These are phyloP conservation scores for Henicopernis longicauda DNA, from an alignment of 2,113 vertebrate genomes.

Conservation along the genomic window DNA sequence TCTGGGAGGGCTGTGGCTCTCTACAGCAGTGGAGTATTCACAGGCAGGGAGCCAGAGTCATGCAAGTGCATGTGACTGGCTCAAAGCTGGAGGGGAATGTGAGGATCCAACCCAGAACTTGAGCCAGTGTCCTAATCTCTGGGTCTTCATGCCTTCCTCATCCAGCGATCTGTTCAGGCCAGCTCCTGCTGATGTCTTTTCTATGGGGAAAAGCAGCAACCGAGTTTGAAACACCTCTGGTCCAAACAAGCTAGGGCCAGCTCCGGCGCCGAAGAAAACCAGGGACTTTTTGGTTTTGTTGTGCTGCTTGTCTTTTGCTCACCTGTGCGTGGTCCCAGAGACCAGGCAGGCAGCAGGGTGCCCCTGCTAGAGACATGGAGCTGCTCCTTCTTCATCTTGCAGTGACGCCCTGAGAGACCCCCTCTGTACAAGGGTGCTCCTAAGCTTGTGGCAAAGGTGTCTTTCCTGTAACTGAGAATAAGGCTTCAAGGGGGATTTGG, in stretches of 20 bases:
- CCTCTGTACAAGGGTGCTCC: background rate
- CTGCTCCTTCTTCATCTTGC: background rate
- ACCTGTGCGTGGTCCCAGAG: background rate
- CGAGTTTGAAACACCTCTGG: background rate
- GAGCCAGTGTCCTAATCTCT: background rate
- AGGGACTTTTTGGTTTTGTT: background rate
- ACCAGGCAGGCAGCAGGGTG: background rate
- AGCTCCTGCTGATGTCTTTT: background rate
- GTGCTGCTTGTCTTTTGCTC: background rate
- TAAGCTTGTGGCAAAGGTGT: fast-evolving
- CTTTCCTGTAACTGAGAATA: background rate
- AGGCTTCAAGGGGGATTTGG: background rate
- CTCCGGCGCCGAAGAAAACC: background rate
- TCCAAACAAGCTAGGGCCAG: background rate
- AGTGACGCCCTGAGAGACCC: background rate
- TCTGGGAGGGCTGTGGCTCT: background rate
- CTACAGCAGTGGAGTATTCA: background rate
- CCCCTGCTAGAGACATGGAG: background rate
- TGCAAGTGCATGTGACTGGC: background rate
- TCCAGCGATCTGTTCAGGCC: background rate
- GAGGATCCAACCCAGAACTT: background rate
- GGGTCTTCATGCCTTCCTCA: background rate
- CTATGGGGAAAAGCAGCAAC: background rate
- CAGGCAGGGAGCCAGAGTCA: background rate
- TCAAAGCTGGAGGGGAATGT: background rate